These are phyloP conservation scores for Zonotrichia leucophrys DNA, from an alignment of 2,113 vertebrate species.

Conservation along the genomic window DNA sequence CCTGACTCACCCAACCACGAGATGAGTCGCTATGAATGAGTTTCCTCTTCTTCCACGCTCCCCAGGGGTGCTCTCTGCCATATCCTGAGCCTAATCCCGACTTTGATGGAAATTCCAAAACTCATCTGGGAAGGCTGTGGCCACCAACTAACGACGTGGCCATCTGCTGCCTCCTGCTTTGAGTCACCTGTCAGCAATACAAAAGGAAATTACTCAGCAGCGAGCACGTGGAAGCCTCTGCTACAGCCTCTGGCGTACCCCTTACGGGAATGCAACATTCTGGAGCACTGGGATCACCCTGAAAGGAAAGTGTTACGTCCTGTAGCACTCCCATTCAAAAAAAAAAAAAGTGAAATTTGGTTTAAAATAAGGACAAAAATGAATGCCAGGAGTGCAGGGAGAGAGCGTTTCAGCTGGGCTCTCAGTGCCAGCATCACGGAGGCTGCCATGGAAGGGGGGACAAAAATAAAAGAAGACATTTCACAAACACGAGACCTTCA, in stretches of 20 bases:
- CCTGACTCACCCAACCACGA: slow-evolving; percentile 70
- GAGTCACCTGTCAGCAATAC: slow-evolving; percentile 75
- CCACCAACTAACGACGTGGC: slow-evolving; percentile 14
- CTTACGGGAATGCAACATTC: background rate
- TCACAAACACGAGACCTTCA: slow-evolving; percentile 71
- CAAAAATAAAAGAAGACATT: slow-evolving; percentile 47
- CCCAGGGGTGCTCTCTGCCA: background rate
- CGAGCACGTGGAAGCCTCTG: slow-evolving; percentile 54
- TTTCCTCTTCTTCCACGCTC: slow-evolving; percentile 61
- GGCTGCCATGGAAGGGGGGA: slow-evolving; percentile 28
- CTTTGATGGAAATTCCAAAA: slow-evolving; percentile 59
- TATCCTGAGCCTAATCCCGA: slow-evolving; percentile 34
- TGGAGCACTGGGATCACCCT: background rate
- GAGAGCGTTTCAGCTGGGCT: slow-evolving; percentile 43
- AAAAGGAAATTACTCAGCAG: slow-evolving; percentile 72
- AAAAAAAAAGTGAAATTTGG: background rate
- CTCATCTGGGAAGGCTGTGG: slow-evolving; percentile 24
- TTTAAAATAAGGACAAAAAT: background rate
- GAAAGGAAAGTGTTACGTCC: background rate
- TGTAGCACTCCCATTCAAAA: background rate
- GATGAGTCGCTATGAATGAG: slow-evolving; percentile 63
- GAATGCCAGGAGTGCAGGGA: background rate
- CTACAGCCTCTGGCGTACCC: slow-evolving; percentile 25
- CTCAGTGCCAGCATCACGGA: slow-evolving; percentile 57
- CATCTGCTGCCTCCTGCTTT: slow-evolving; percentile 45